Evolutionary conservation across 2,797 vertebrate genomes (phyloP), one percentile per base, ranked within the genome.

Genomic region (Sebastes trivittatus): DNA sequence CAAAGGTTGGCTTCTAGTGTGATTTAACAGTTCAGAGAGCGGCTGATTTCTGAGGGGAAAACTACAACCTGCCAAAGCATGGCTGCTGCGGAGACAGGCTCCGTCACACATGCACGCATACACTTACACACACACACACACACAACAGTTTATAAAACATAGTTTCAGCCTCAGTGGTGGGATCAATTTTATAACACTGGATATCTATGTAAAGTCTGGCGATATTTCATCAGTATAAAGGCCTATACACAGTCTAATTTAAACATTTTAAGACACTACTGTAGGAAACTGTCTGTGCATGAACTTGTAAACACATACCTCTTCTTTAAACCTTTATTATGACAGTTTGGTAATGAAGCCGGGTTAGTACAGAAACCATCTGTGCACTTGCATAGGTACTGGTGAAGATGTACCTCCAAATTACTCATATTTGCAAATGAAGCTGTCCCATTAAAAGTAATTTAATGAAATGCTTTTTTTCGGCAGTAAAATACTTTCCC

Each of bases 21-120:
- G 93, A 95, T 95, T 95, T 95, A 95, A 94, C 94, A 95, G 93
- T 93, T 94, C 94, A 95, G 88, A 92, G 93, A 93, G 88, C 88
- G 79, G 85, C 90, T 95, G 94, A 95, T 94, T 94, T 94, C 92
- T 94, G 89, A 92, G 80, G 92, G 93, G 93, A 92, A 93, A 94
- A 93, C 84, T 82, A 88, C 88, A 86, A 92, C 86, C 85, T 87
- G 84, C 90, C 88, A 92, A 88, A 89, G 87, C 87, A 71, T 70
- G 73, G 87, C 81, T 87, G 82, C 80, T 32, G 83, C 75, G 70
- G 56, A 83, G 82, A 88, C 76, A 75, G 76, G 66, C 76, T 64
- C 61, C 8, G 42, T 78, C 81, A 70, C 77, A 32, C 75, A 52
- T n/a, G 3, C 82, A 76, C 36, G 7, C 66, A 25, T 1, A 20